Base-by-base conservation (phyloP, 1,140 invertebrate species). In the Tetraneura akinire region DNA sequence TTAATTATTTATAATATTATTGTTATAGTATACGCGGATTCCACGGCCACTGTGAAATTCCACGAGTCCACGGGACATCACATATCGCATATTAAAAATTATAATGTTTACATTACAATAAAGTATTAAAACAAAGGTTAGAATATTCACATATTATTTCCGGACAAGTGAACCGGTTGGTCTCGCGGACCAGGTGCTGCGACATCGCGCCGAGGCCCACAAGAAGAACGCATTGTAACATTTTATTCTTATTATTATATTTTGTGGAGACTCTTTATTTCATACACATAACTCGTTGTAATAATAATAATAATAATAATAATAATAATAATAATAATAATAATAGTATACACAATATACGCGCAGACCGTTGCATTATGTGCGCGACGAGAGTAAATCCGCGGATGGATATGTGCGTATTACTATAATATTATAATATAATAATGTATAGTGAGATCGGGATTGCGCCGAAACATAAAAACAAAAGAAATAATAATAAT, bases 141-240 rank as follows among this genome's bases (percentile, higher is more conserved):
- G 45, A 47, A 47, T 21, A 37, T 8, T 3, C 32, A 37, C 8
- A 37, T 37, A 26, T 70, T 70, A 42, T 70, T 70, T 70, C 66
- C 66, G 66, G 66, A 70, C 66, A 70, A 70, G 66, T 49, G 66
- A 70, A 70, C 66, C 66, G 66, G 66, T 70, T 70, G 21, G 32
- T 37, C 32, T 11, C 42, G 14, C 66, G 42, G 42, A 18, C 66
- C 66, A 70, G 66, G 66, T 70, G 66, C 42, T 49, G 23, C 42
- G 23, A n/a, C 66, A 8, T 37, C 32, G 32, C 32, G 32, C 32
- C 8, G 32, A 37, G 32, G 32, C 32, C 32, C 32, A 37, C 45
- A 70, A 70, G 66, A 70, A 42, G 66, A 3, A 4, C 18, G 37
- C 64, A 47, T 70, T 70, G 9, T 64, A 32, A 64, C n/a, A 64